Conservation (phyloP, 1,140 invertebrate genomes). For the Leptopilina boulardi region DNA sequence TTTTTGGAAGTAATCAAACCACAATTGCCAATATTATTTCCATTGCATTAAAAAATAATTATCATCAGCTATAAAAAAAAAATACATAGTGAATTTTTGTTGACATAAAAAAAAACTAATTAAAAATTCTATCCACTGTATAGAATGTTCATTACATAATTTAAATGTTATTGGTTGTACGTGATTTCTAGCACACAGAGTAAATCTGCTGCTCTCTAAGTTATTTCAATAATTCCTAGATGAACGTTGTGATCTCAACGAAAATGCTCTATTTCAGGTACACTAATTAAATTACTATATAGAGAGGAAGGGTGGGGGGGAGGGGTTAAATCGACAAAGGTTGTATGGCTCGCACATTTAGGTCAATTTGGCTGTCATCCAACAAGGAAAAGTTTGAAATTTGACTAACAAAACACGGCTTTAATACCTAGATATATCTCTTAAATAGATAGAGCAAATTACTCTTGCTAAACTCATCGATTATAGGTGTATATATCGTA, state of each 20-base stretch:
- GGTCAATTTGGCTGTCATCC: constrained; percentile 24
- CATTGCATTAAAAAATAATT: no score
- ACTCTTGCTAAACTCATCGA: constrained; percentile 1
- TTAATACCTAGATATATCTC: neutral
- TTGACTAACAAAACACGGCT: neutral
- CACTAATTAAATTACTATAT: constrained; percentile 10
- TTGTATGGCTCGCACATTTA: constrained; percentile 7
- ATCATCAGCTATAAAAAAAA: no score
- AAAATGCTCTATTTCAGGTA: constrained; percentile 20
- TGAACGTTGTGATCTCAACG: constrained; percentile 23
- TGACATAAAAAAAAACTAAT: neutral
- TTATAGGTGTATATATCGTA: neutral
- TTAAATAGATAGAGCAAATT: constrained; percentile 19
- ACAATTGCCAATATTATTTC: no score
- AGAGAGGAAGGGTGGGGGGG: no score
- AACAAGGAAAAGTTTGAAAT: constrained; percentile 7
- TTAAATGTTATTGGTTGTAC: neutral
- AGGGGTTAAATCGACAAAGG: constrained; percentile 17
- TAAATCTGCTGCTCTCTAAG: neutral
- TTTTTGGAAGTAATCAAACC: no score
- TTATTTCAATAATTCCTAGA: constrained; percentile 12
- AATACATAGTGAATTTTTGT: no score
- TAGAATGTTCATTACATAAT: neutral
- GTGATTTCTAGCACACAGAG: neutral
- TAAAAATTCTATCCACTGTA: neutral